These are phyloP conservation scores for Collichthys lucidus DNA, from an alignment of 2,113 vertebrate species.

Conservation along the genomic window DNA sequence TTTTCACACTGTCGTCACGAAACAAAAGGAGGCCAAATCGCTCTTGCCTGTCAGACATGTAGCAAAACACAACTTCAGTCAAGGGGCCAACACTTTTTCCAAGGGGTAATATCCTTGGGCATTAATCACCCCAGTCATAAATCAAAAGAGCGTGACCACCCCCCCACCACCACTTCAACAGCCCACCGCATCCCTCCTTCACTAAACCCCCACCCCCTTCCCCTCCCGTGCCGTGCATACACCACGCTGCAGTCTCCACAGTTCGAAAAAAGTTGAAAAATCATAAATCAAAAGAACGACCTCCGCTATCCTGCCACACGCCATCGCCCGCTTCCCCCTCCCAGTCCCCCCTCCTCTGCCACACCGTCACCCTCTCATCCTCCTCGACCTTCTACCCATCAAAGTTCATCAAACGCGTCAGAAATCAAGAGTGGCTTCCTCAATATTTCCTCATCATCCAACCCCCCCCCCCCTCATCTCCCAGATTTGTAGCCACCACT, in stretches of 20 bases:
- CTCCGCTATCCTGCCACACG: slow-evolving; percentile 76
- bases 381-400: slow-evolving; percentile 73
- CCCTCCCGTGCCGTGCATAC: slow-evolving; percentile 35
- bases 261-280: slow-evolving; percentile 69
- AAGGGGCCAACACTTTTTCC: slow-evolving; percentile 71
- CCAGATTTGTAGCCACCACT: slow-evolving; percentile 45
- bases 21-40: slow-evolving; percentile 79
- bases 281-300: slow-evolving; percentile 77
- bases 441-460: slow-evolving; percentile 74
- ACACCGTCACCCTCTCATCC: slow-evolving; percentile 66
- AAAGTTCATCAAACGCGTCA: slow-evolving; percentile 81
- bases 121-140: slow-evolving; percentile 78
- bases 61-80: slow-evolving; percentile 80
- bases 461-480: slow-evolving; percentile 23
- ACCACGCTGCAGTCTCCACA: slow-evolving; percentile 41
- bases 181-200: slow-evolving; percentile 57
- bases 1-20: slow-evolving; percentile 57
- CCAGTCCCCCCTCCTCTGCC: slow-evolving; percentile 33
- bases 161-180: slow-evolving; percentile 48
- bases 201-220: slow-evolving; percentile 16
- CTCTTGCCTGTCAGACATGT: slow-evolving; percentile 78
- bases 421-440: slow-evolving; percentile 82
- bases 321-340: slow-evolving; percentile 48
- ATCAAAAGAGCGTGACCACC: slow-evolving; percentile 71
- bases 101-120: slow-evolving; percentile 76